Evolutionary conservation across 2,113 vertebrate species (phyloP), one percentile per base, ranked within the genome.

Genomic region (Formicarius rufipectus): DNA sequence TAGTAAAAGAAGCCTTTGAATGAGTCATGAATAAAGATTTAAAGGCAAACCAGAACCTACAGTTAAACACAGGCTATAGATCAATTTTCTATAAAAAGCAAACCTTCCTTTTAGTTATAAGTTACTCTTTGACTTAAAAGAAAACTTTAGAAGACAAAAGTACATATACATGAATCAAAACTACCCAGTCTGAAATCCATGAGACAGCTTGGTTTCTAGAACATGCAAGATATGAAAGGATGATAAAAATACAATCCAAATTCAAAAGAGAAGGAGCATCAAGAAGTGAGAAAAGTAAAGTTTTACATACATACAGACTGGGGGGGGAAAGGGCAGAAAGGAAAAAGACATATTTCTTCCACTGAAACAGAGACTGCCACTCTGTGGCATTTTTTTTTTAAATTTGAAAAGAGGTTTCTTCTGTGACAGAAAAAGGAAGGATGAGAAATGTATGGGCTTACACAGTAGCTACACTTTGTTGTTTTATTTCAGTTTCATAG

Each of bases 151-250:
- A 88, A 87, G 59, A 37, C 39, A 31, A 80, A 90, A 84, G 27
- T 30, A n/a, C 0, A 0, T 4, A 17, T 22, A 31, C 13, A 18
- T 8, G 20, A 90, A 35, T 76, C 55, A 49, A 68, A 67, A 10
- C 22, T 62, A 59, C 50, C 10, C 28, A 18, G 37, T n/a, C 23
- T 60, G 52, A 91, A 91, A 90, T 83, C 14, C 28, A 10, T 14
- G 31, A 72, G 33, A 44, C 6, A 23, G 14, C 10, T 13, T 28
- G 64, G 35, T 49, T 75, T 75, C 45, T 75, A 83, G n/a, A 82
- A 63, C 10, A 14, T 45, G n/a, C 62, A 89, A 75, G 35, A 40
- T 27, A 77, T 8, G 12, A 60, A 76, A 82, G 39, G 37, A 30
- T 66, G 6, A 55, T 22, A 68, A 91, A 85, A 85, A 44, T 13